Evolutionary conservation across 2,888 invertebrate species (phyloP).

Genomic region (Tribolium freemani): DNA sequence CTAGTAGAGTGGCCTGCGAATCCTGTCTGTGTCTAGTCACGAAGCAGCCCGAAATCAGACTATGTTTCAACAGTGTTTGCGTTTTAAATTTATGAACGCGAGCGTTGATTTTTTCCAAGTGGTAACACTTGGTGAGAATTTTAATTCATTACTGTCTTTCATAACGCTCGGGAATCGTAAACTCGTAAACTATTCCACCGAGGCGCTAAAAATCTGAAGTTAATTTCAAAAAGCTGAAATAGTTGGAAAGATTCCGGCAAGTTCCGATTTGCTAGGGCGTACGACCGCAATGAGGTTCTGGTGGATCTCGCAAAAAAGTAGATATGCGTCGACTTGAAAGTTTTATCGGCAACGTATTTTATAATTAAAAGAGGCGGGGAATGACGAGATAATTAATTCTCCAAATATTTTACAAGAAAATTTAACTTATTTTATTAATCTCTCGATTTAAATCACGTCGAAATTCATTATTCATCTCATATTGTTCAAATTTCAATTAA

Average conservation of each 20-base stretch:
- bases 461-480: conserved; percentile 7
- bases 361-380: conserved; percentile 17
- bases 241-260: conserved; percentile 16
- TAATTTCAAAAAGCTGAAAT: neutral
- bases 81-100: conserved; percentile 28
- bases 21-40: conserved; percentile 22
- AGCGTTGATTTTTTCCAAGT: conserved; percentile 25
- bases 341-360: conserved; percentile 16
- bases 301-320: neutral
- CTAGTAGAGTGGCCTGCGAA: conserved; percentile 7
- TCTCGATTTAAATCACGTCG: conserved; percentile 13
- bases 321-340: conserved; percentile 1
- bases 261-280: neutral
- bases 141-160: conserved; percentile 18
- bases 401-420: conserved; percentile 30
- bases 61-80: conserved; percentile 30
- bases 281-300: conserved; percentile 14
- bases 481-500: conserved; percentile 25
- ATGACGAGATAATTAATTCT: conserved; percentile 27
- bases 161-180: neutral
- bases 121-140: neutral
- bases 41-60: conserved; percentile 13
- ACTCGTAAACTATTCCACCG: neutral
- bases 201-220: neutral
- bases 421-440: conserved; percentile 30